Percentiles rank a stretch among this genome's conserved stretches.
These are phyloP conservation scores for Nyctereutes procyonoides DNA, from an alignment of 2,113 vertebrate genomes.

Conservation along the genomic window DNA sequence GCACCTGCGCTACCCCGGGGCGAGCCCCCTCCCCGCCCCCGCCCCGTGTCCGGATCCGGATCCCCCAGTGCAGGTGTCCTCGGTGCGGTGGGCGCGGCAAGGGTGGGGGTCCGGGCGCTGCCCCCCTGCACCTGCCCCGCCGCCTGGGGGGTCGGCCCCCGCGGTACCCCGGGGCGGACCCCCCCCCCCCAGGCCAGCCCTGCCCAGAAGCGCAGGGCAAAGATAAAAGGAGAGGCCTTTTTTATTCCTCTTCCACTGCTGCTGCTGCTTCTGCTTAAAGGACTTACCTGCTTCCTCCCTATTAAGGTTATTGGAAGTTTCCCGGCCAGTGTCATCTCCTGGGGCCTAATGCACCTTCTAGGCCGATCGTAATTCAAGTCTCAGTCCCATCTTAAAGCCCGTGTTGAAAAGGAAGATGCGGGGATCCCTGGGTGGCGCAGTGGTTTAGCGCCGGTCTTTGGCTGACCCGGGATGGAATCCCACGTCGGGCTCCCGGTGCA, in stretches of 20 bases:
- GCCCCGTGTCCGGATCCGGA: no score
- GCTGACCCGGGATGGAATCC: no score
- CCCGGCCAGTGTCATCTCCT: constrained; percentile 43
- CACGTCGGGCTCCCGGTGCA: no score
- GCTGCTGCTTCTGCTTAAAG: constrained; percentile 24
- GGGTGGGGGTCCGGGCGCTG: fast-evolving
- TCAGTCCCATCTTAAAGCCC: constrained; percentile 33
- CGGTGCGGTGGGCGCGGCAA: not conserved
- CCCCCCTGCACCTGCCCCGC: not conserved
- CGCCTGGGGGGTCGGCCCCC: not conserved
- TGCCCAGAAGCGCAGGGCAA: not conserved
- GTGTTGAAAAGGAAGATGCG: constrained; percentile 33
- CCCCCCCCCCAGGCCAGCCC: not conserved
- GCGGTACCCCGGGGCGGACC: not conserved
- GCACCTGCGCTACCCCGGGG: no score
- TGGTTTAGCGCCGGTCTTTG: no score
- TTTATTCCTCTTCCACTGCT: not conserved
- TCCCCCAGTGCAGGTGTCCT: no score
- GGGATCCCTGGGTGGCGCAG: no score
- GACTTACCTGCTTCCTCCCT: constrained; percentile 39
- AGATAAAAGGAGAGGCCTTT: constrained; percentile 3
- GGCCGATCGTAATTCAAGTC: constrained; percentile 27
- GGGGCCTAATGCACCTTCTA: constrained; percentile 1
- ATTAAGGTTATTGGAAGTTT: constrained; percentile 53
- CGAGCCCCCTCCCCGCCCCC: no score